Conservation (phyloP, 1,140 invertebrate species). For the Maniola jurtina region DNA sequence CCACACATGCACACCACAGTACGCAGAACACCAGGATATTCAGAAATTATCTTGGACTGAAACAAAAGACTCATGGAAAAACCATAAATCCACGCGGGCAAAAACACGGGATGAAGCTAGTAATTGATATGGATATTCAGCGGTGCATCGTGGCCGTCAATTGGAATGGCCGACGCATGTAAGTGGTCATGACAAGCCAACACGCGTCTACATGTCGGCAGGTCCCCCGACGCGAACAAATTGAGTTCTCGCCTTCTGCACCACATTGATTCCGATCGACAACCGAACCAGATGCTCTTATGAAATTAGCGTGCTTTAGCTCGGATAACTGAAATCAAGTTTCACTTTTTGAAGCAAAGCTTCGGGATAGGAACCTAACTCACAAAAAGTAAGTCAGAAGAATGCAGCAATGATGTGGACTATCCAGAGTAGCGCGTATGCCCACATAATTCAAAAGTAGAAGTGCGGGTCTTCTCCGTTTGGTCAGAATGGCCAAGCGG, state of each 20-base stretch:
- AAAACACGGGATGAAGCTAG: background rate
- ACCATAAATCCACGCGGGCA: background rate
- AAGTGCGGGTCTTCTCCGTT: too few species aligned
- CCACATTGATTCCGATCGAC: slow-evolving; percentile 48
- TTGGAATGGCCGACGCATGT: slow-evolving; percentile 27
- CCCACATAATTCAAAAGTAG: too few species aligned
- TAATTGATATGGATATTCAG: slow-evolving; percentile 18
- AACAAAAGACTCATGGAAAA: background rate
- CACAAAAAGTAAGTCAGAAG: too few species aligned
- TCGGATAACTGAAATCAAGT: background rate
- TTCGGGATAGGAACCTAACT: too few species aligned
- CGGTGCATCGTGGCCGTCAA: slow-evolving; percentile 20
- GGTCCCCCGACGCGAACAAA: slow-evolving; percentile 47
- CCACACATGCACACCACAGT: too few species aligned
- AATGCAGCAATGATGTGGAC: too few species aligned
- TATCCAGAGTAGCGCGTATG: too few species aligned
- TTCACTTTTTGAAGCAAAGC: background rate
- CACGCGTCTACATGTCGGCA: slow-evolving; percentile 35
- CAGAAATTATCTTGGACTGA: too few species aligned
- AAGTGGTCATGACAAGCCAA: slow-evolving; percentile 55
- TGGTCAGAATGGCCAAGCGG: too few species aligned
- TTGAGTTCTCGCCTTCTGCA: slow-evolving; percentile 42
- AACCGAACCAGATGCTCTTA: slow-evolving; percentile 39
- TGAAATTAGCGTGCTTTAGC: slow-evolving; percentile 22
- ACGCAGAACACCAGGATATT: too few species aligned